A percentile compares a stretch with the other conserved stretches of the same genome.
phyloP scores from a whole-genome alignment of 2,888 invertebrate species.

The Leptinotarsa rubiginosa region DNA sequence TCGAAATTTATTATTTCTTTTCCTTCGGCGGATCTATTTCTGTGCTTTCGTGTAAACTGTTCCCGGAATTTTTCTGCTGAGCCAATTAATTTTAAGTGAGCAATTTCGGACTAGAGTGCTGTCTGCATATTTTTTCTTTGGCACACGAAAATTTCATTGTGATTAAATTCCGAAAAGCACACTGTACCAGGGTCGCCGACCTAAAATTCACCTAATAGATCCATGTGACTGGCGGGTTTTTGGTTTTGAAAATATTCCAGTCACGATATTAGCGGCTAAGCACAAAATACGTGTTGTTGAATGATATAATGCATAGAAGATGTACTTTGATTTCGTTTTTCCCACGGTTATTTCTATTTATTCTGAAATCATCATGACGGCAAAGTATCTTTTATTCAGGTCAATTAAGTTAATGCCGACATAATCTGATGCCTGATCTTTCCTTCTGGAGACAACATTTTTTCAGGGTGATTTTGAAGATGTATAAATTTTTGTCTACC shows the following conservation, averaged over 20 bases:
- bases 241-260: conserved; percentile 37
- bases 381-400: too few species aligned
- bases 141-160: conserved; percentile 6
- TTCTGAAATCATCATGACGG: not conserved
- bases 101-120: not conserved
- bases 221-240: conserved; percentile 30
- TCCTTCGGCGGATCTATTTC: conserved; percentile 12
- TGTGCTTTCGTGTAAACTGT: conserved; percentile 12
- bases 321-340: not conserved
- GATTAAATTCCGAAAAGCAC: not conserved
- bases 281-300: conserved; percentile 9
- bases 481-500: too few species aligned
- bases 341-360: not conserved
- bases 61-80: conserved; percentile 7
- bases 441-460: too few species aligned
- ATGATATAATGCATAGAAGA: not conserved
- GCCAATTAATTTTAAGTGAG: conserved; percentile 12
- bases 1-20: conserved; percentile 16
- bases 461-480: too few species aligned
- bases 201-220: conserved; percentile 36
- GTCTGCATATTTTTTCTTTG: conserved; percentile 4
- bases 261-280: conserved; percentile 31
- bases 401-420: too few species aligned
- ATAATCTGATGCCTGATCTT: too few species aligned
- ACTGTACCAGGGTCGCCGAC: conserved; percentile 24